Conservation (phyloP, 2,797 vertebrate species). For the Enteromius argenteus region DNA sequence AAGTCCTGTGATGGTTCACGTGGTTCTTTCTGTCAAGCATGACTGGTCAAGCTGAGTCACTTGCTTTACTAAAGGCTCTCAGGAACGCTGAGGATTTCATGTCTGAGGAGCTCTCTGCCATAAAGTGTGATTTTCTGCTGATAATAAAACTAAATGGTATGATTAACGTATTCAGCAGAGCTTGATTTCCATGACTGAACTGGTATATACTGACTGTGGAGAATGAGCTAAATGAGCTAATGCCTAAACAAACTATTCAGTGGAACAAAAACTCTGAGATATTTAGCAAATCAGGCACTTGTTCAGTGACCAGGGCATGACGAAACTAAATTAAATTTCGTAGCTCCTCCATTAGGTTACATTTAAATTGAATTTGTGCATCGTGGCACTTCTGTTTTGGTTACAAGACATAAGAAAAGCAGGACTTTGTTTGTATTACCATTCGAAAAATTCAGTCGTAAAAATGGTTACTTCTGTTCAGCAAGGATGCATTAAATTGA, state of each 20-base stretch:
- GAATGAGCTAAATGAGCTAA: not conserved
- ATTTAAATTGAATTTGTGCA: not conserved
- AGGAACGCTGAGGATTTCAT: not conserved
- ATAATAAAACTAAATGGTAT: not conserved
- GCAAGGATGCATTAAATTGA: too few species aligned
- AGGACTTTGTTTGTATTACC: not conserved
- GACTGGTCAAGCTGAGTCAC: not conserved
- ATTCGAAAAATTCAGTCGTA: not conserved
- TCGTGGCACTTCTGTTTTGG: not conserved
- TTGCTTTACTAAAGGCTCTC: not conserved
- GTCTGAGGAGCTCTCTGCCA: not conserved
- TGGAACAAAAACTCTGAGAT: not conserved
- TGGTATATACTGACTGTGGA: not conserved
- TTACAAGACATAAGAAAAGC: not conserved
- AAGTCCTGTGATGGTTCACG: not conserved
- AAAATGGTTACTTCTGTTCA: not conserved
- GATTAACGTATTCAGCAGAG: not conserved
- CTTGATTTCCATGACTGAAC: not conserved
- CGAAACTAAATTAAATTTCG: not conserved
- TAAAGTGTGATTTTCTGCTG: not conserved
- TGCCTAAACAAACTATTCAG: not conserved
- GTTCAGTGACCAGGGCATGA: not conserved
- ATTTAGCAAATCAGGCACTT: not conserved
- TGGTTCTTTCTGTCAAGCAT: slow-evolving; percentile 15
- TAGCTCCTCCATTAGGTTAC: not conserved